A percentile compares a stretch with the other conserved stretches of the same genome.
Conservation (phyloP, 2,888 invertebrate genomes). For the Drosophila kuntzei region DNA sequence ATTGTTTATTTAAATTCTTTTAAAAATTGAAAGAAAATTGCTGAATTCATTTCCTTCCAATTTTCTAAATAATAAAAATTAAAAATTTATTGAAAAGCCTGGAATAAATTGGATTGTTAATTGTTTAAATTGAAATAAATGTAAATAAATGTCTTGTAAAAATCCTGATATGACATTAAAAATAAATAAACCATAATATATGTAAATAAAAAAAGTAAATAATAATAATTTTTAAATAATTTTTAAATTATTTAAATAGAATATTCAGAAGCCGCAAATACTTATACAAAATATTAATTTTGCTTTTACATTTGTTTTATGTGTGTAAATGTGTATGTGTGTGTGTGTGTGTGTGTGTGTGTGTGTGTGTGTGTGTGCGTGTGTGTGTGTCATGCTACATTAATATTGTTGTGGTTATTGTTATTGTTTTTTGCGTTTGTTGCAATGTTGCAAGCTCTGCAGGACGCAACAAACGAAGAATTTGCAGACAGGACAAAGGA, state of each 20-base stretch:
- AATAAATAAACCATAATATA: too few species aligned
- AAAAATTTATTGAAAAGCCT: too few species aligned
- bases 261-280: background rate
- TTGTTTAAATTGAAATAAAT: too few species aligned
- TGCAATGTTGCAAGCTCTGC: conserved; percentile 18
- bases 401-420: conserved; percentile 43
- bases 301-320: background rate
- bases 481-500: conserved; percentile 4
- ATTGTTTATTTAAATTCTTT: too few species aligned
- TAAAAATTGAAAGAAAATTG: too few species aligned
- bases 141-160: too few species aligned
- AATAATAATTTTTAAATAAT: too few species aligned
- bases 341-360: background rate
- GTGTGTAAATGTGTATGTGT: background rate
- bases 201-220: too few species aligned
- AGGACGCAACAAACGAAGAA: conserved; percentile 4
- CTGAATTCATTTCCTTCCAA: too few species aligned
- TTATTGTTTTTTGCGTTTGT: conserved; percentile 15
- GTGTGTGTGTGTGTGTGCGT: conserved; percentile 3
- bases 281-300: background rate
- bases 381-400: conserved; percentile 16
- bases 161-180: too few species aligned
- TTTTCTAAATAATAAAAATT: too few species aligned
- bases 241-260: background rate
- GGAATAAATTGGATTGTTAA: too few species aligned